phyloP scores from a whole-genome alignment of 2,113 vertebrate genomes.

The Probosciger aterrimus region DNA sequence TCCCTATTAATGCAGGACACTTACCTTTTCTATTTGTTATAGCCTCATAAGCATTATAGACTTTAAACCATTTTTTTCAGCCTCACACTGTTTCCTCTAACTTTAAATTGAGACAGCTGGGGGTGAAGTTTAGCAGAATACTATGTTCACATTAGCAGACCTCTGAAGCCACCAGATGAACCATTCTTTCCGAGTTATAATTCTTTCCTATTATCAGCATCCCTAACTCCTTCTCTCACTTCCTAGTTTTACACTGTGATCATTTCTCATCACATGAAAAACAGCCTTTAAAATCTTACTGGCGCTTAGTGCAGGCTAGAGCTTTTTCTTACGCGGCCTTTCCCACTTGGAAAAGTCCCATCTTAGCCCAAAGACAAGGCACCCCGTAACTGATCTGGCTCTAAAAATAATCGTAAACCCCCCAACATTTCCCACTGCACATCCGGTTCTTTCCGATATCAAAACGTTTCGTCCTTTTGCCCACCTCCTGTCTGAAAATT shows the following conservation, averaged over 20 bases:
- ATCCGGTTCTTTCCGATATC: neutral
- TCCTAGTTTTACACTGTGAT: neutral
- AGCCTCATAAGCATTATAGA: neutral
- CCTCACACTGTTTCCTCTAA: neutral
- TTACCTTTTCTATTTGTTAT: neutral
- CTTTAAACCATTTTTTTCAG: neutral
- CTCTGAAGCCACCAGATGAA: neutral
- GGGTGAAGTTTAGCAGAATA: neutral
- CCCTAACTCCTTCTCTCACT: neutral
- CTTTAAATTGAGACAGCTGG: neutral
- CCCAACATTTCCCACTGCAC: neutral
- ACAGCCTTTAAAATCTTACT: neutral
- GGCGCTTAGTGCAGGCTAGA: too few species aligned
- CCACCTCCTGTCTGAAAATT: neutral
- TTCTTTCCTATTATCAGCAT: neutral
- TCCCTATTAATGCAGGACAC: neutral
- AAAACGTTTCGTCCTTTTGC: neutral
- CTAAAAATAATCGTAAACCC: neutral
- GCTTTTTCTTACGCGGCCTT: accelerated
- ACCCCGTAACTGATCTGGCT: too few species aligned
- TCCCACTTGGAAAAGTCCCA: accelerated
- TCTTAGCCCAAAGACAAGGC: neutral
- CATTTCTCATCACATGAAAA: neutral
- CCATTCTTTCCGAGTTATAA: neutral
- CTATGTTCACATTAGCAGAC: neutral